Base-by-base conservation (phyloP, 2,113 vertebrate genomes). In the Caranx ignobilis region DNA sequence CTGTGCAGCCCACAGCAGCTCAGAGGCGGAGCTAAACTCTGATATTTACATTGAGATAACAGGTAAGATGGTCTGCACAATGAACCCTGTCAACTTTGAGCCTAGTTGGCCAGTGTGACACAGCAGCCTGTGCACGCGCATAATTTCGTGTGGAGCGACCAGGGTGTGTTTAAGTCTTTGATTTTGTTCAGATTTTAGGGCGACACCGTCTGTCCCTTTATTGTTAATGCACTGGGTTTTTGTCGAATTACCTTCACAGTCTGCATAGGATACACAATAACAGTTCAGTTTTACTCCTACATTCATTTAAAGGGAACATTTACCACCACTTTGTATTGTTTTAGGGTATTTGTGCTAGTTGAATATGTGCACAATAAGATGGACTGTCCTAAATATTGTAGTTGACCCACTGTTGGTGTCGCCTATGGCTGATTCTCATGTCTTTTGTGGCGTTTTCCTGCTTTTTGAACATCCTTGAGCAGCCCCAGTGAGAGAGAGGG, bases 41-140 rank as follows among this genome's bases (percentile, higher is more conserved):
- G 94, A 95, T 86, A 85, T 95, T 93, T 94, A 94, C 93, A 87
- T 94, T 79, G 81, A 88, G 69, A 93, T 95, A 88, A 92, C 95
- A 94, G 95, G 95, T 96, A 95, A 94, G 88, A 8, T 57, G 76
- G 61, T 32, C 75, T 81, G 85, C 82, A 57, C 61, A 39, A 63
- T 15, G 82, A 87, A 86, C 82, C 56, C 69, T 3, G 57, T 63
- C 78, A 84, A 87, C 84, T 85, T 84, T 43, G 19, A 15, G 19
- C 69, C n/a, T 6, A 69, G 69, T 84, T 67, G 37, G 37, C 37
- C 54, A 37, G 61, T 52, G 21, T 26, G 47, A 32, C 52, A 37
- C 2, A 5, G 41, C 41, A 3, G 11, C 2, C 34, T 54, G 52
- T 37, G 35, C 0, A 7, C 43, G 35, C 50, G 64, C 57, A 31